phyloP scores from a whole-genome alignment of 1,140 invertebrate genomes.

The Dendroctonus ponderosae region DNA sequence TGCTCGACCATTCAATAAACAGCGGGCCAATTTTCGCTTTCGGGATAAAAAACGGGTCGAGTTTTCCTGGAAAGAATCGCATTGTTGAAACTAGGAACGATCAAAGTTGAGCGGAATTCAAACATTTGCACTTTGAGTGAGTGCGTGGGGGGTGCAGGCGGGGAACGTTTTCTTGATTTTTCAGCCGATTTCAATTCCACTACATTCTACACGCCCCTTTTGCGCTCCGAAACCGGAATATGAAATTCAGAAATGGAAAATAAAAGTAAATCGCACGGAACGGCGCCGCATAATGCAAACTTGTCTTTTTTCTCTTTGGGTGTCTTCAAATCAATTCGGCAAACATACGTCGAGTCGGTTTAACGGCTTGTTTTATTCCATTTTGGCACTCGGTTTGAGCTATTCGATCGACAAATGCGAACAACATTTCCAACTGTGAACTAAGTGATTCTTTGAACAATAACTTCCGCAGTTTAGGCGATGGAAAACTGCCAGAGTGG shows the following conservation, averaged over 20 bases:
- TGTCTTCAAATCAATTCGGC: too few relatives aligned
- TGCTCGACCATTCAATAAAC: constrained; percentile 2
- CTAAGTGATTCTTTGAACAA: too few relatives aligned
- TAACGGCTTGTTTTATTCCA: too few relatives aligned
- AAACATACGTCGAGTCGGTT: too few relatives aligned
- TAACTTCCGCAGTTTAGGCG: too few relatives aligned
- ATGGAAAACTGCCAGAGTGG: too few relatives aligned
- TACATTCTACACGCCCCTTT: background rate
- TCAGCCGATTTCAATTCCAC: constrained; percentile 1
- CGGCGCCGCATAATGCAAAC: constrained; percentile 1
- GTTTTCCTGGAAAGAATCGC: background rate
- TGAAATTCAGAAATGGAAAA: constrained; percentile 9
- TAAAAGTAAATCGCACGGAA: constrained; percentile 9
- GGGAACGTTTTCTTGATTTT: constrained; percentile 9
- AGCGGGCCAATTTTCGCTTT: background rate
- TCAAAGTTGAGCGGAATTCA: constrained; percentile 25
- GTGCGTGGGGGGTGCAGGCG: too few relatives aligned
- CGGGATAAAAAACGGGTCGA: background rate
- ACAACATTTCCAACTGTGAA: too few relatives aligned
- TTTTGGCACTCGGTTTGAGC: too few relatives aligned
- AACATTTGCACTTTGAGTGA: background rate
- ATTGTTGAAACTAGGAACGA: too few relatives aligned
- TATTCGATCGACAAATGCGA: too few relatives aligned
- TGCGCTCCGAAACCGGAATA: constrained; percentile 2
- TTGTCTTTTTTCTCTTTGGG: background rate